phyloP scores from a whole-genome alignment of 2,888 invertebrate genomes.

The Empis livida region DNA sequence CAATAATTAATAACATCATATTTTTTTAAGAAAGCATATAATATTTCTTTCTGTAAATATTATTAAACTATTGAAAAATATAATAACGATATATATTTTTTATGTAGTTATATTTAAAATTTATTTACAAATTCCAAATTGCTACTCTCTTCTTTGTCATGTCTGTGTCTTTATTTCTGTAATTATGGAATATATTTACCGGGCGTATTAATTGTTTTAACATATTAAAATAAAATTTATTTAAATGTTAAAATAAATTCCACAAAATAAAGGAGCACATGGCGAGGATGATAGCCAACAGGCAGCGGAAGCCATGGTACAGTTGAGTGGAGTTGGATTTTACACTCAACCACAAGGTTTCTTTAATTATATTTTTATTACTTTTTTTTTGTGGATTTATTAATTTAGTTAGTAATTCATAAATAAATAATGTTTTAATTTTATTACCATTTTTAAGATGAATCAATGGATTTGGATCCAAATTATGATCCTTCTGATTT shows the following conservation, averaged over 20 bases:
- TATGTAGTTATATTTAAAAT: no score
- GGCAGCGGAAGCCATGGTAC: conserved; percentile 65
- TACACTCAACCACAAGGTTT: conserved; percentile 40
- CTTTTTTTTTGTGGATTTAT: conserved; percentile 6
- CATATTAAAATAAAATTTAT: not conserved
- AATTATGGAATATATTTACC: not conserved
- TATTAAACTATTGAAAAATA: no score
- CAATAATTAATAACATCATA: no score
- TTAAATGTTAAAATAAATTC: not conserved
- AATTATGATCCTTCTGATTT: conserved; percentile 82
- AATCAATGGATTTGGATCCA: conserved; percentile 63
- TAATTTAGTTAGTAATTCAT: conserved; percentile 8
- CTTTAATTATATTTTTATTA: conserved; percentile 15
- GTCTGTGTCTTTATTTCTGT: conserved; percentile 1
- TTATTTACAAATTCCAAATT: no score
- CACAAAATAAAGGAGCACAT: conserved; percentile 30
- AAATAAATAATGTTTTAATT: conserved; percentile 8
- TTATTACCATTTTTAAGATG: conserved; percentile 40
- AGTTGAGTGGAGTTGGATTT: conserved; percentile 52
- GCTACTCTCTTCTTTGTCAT: not conserved
- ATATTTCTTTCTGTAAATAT: no score
- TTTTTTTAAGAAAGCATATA: no score
- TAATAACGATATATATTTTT: no score
- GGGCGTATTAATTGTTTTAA: not conserved
- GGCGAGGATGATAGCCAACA: conserved; percentile 53